Evolutionary conservation across 1,140 invertebrate genomes (phyloP).

Genomic region (Calliphora vicina): DNA sequence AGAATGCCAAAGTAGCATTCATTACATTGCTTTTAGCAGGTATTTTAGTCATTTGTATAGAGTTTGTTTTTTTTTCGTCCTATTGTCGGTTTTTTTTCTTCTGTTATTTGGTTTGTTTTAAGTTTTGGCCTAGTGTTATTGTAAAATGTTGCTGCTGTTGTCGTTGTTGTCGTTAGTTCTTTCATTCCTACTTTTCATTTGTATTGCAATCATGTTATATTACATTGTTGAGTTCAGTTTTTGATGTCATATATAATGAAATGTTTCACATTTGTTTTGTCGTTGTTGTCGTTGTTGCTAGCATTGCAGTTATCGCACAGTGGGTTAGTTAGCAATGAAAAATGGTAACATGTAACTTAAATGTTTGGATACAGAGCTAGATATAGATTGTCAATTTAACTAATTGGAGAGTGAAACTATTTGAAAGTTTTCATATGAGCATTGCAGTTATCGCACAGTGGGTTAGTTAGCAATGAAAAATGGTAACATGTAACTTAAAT

Average conservation of each 20-base stretch:
- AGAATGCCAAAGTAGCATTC: background rate
- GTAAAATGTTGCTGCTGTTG: background rate
- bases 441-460: background rate
- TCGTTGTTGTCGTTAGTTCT: background rate
- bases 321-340: background rate
- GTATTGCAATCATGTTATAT: constrained; percentile 5
- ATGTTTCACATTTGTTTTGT: background rate
- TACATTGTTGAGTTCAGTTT: constrained; percentile 5
- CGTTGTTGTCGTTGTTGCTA: background rate
- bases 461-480: background rate
- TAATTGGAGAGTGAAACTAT: too few relatives aligned
- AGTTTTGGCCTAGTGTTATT: constrained; percentile 8
- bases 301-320: background rate
- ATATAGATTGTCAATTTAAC: too few relatives aligned
- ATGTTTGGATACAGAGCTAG: too few relatives aligned
- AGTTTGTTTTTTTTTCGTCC: background rate
- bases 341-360: too few relatives aligned
- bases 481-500: too few relatives aligned
- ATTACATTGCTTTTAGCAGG: constrained; percentile 7
- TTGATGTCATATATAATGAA: constrained; percentile 14
- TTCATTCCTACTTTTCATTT: background rate
- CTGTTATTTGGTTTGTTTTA: background rate
- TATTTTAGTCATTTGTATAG: background rate
- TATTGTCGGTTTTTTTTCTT: background rate
- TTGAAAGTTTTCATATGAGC: too few relatives aligned